phyloP scores from a whole-genome alignment of 2,113 vertebrate genomes.

The Sinocyclocheilus maitianheensis region DNA sequence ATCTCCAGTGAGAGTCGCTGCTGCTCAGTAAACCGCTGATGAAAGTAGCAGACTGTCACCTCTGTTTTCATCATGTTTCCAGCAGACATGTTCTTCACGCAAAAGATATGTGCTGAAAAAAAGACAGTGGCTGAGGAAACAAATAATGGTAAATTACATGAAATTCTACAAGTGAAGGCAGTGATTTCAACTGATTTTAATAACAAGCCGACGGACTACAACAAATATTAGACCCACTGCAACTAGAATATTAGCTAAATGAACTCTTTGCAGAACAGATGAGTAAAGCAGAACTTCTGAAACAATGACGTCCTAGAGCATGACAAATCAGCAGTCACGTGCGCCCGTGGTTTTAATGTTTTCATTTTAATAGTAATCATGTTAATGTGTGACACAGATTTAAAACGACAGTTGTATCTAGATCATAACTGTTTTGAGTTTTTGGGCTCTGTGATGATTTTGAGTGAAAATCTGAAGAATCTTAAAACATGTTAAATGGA shows the following conservation, averaged over 20 bases:
- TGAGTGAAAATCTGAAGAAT: not conserved
- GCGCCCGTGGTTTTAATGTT: not conserved
- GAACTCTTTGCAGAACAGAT: not conserved
- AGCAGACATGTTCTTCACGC: not conserved
- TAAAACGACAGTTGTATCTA: too few relatives aligned
- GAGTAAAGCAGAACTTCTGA: not conserved
- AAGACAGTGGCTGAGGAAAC: not conserved
- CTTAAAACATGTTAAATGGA: not conserved
- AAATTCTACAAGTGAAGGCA: not conserved
- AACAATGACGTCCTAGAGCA: not conserved
- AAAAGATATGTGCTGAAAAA: not conserved
- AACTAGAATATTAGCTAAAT: not conserved
- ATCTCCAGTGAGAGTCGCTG: conserved; percentile 77
- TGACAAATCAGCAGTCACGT: not conserved
- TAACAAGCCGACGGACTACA: not conserved
- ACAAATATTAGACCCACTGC: not conserved
- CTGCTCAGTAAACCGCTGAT: conserved; percentile 76
- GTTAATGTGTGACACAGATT: too few relatives aligned
- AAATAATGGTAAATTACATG: not conserved
- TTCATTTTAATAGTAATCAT: too few relatives aligned
- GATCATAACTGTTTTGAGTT: too few relatives aligned
- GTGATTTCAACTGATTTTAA: not conserved
- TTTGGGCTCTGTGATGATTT: too few relatives aligned
- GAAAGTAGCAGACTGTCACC: conserved; percentile 81
- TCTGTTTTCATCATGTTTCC: conserved; percentile 71